Evolutionary conservation across 1,140 invertebrate genomes (phyloP), one percentile per base, ranked within the genome.

Genomic region (Pseudomyrmex pallidus): DNA sequence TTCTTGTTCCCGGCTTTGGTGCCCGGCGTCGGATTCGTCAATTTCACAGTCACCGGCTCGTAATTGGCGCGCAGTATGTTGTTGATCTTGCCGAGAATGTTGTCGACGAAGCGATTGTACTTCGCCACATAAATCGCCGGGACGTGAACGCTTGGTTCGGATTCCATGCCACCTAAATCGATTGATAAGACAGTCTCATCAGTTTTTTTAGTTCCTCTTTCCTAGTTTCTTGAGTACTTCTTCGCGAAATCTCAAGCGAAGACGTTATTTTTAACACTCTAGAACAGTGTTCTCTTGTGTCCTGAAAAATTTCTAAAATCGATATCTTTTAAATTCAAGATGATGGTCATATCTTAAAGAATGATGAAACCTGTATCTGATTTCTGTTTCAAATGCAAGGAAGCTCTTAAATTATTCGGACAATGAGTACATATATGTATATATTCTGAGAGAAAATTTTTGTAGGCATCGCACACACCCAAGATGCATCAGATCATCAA

Each of bases 51-150:
- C 54, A 98, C 97, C 1, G 97, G 97, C 91, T 98, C 97, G 90
- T 97, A 98, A 62, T 96, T 97, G 62, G 95, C 95, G 12, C 96
- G 95, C 63, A 98, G 92, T 64, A 97, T 96, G 85, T 96, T 96
- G 92, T 98, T 98, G 91, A 98, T 97, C 82, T 96, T 95, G 44
- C 95, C 96, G 61, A 98, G 95, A 85, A 97, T 97, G 85, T 96
- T 97, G 92, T 98, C 97, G 52, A 98, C 96, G 91, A 97, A 98
- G 86, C 96, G 95, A 93, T 98, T 98, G 93, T 98, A 97, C 91
- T 97, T 97, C 35, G 96, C 94, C 44, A 97, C 96, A 92, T 97
- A 97, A 46, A 96, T 95, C 1, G 96, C 95, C 2, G 96, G 95
- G 20, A 97, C 94, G 77, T 94, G 87, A 59, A 85, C 95, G n/a